phyloP scores from a whole-genome alignment of 2,888 invertebrate genomes.

The Rotaria macrura region DNA sequence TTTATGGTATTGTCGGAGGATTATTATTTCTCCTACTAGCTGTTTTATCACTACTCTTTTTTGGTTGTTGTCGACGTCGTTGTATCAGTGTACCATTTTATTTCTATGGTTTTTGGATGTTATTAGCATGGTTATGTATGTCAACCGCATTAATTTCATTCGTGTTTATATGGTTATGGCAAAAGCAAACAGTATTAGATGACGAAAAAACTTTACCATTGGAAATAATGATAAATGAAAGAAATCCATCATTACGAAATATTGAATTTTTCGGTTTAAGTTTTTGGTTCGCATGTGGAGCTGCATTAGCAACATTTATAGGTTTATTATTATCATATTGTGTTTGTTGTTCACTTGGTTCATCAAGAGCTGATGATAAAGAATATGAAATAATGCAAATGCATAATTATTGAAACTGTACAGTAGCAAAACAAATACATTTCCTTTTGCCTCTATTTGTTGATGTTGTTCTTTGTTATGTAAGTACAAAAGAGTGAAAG shows the following conservation, averaged over 20 bases:
- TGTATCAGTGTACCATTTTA: constrained; percentile 22
- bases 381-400: constrained; percentile 31
- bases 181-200: background rate
- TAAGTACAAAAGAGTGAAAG: background rate
- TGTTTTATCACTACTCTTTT: background rate
- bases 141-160: background rate
- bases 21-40: background rate
- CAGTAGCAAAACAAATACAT: background rate
- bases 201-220: background rate
- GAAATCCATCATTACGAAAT: background rate
- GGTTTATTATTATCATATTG: constrained; percentile 9
- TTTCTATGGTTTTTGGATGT: constrained; percentile 22
- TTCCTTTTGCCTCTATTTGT: background rate
- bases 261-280: constrained; percentile 15
- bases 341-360: constrained; percentile 21
- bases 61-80: background rate
- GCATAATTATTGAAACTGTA: background rate
- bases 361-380: constrained; percentile 21
- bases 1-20: background rate
- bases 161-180: background rate
- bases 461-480: background rate
- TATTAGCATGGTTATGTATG: background rate
- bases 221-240: background rate
- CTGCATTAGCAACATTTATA: background rate
- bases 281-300: constrained; percentile 26